Conservation (phyloP, 2,113 vertebrate genomes). For the Pyrgilauda ruficollis region DNA sequence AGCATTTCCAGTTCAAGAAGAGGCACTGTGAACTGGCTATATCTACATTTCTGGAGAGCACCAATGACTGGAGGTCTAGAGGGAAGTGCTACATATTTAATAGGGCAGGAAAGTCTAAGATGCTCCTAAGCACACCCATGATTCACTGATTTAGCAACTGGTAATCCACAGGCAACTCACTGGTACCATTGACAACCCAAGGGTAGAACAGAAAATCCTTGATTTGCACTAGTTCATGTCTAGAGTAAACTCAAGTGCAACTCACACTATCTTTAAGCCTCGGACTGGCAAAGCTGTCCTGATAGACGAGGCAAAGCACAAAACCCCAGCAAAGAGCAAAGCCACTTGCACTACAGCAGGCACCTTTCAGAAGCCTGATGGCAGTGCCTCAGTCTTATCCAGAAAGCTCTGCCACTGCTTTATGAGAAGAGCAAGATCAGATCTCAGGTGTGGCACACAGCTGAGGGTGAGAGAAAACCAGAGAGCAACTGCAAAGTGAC, state of each 20-base stretch:
- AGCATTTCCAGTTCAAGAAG: neutral
- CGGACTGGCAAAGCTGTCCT: neutral
- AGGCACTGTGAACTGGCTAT: neutral
- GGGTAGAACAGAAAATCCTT: neutral
- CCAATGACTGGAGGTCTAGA: neutral
- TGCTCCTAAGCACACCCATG: neutral
- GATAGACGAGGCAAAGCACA: accelerated
- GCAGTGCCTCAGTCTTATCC: neutral
- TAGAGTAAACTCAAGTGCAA: neutral
- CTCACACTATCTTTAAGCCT: neutral
- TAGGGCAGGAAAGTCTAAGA: neutral
- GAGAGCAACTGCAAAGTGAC: neutral
- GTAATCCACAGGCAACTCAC: neutral
- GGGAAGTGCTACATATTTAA: neutral
- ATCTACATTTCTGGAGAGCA: neutral
- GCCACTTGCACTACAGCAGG: neutral
- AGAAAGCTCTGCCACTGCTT: neutral
- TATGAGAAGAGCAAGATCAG: neutral
- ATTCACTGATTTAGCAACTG: neutral
- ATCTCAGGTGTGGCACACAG: neutral
- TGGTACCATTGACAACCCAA: neutral
- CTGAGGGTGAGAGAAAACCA: neutral
- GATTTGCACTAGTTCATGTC: neutral
- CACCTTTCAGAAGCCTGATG: neutral
- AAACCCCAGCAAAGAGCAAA: neutral